Evolutionary conservation across 1,140 invertebrate genomes (phyloP).

Genomic region (Camponotus floridanus): DNA sequence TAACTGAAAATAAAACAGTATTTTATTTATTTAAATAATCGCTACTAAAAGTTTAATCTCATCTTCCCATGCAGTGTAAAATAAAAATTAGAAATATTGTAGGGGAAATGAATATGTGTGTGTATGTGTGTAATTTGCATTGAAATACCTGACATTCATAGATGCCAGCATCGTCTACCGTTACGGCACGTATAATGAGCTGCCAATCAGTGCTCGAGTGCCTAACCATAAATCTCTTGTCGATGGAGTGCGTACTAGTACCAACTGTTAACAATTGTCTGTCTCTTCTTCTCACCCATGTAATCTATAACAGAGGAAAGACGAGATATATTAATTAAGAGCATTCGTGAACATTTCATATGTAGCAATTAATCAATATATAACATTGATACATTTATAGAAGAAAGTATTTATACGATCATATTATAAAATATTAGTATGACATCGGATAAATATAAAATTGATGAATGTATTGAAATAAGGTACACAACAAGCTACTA

Average conservation of each 20-base stretch:
- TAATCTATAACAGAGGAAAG: conserved; percentile 87
- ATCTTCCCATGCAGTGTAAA: background rate
- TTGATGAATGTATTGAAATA: too few relatives aligned
- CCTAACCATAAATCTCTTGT: conserved; percentile 92
- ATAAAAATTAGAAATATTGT: background rate
- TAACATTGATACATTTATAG: background rate
- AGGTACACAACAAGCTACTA: too few relatives aligned
- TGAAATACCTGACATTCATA: conserved; percentile 92
- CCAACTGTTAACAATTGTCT: conserved; percentile 92
- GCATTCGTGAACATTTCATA: background rate
- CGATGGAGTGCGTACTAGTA: conserved; percentile 90
- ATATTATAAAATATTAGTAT: too few relatives aligned
- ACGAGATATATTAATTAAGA: background rate
- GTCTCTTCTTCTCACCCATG: conserved; percentile 90
- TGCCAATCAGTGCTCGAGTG: conserved; percentile 93
- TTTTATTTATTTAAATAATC: background rate
- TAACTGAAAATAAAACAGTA: background rate
- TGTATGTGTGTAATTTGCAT: background rate
- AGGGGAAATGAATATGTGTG: background rate
- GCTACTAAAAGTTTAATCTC: background rate
- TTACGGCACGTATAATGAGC: conserved; percentile 91
- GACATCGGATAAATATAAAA: too few relatives aligned
- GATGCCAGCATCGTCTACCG: conserved; percentile 90
- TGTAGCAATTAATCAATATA: background rate
- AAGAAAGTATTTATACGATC: background rate